Percentiles rank a stretch among this genome's conserved stretches.
These are phyloP conservation scores for Cryptocephalus primarius DNA, from an alignment of 2,888 invertebrate species.

Conservation along the genomic window DNA sequence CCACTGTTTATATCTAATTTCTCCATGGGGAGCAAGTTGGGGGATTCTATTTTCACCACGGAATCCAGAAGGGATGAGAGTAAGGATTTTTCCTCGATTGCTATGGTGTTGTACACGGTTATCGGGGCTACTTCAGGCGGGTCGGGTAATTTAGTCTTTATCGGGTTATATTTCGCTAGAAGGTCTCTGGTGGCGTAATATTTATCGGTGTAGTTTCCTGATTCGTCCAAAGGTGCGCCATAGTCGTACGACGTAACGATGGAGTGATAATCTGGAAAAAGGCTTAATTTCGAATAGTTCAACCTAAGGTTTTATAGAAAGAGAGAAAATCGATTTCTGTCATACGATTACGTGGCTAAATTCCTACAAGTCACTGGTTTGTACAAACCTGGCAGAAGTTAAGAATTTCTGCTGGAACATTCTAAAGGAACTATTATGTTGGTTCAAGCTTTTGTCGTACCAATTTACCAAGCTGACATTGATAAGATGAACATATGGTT, in stretches of 20 bases:
- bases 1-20: conserved; percentile 31
- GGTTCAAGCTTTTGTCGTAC: too few relatives aligned
- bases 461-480: too few relatives aligned
- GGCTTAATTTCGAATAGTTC: background rate
- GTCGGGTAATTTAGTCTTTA: conserved; percentile 36
- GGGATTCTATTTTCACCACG: conserved; percentile 15
- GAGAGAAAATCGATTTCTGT: too few relatives aligned
- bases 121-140: conserved; percentile 61
- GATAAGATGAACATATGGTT: too few relatives aligned
- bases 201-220: conserved; percentile 78
- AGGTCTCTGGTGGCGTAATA: conserved; percentile 47
- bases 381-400: too few relatives aligned
- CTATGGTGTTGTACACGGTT: conserved; percentile 75
- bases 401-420: too few relatives aligned
- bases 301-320: too few relatives aligned
- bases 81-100: conserved; percentile 28
- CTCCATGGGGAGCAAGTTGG: conserved; percentile 28
- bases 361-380: too few relatives aligned
- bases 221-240: conserved; percentile 80
- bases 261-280: conserved; percentile 25
- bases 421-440: too few relatives aligned
- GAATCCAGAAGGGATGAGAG: conserved; percentile 8
- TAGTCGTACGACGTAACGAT: conserved; percentile 56
- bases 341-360: too few relatives aligned
- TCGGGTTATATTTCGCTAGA: conserved; percentile 26